Evolutionary conservation across 2,113 vertebrate species (phyloP).

Genomic region (Forbesichthys agassizii): DNA sequence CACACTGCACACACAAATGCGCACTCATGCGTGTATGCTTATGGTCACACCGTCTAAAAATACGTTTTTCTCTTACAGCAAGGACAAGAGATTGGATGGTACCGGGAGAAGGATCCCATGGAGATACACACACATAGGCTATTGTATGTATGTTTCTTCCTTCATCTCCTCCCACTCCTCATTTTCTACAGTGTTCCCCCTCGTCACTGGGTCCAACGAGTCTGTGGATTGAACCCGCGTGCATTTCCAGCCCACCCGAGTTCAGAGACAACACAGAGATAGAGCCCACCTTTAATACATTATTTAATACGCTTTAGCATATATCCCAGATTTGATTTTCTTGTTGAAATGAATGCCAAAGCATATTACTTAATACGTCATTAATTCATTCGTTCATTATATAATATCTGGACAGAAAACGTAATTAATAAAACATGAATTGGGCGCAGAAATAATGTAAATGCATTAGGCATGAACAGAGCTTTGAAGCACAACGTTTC

Average conservation of each 20-base stretch:
- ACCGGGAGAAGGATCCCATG: constrained; percentile 70
- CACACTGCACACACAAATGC: constrained; percentile 5
- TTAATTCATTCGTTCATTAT: neutral
- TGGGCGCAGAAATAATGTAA: constrained; percentile 45
- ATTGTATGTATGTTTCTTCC: constrained; percentile 50
- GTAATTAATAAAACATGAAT: constrained; percentile 61
- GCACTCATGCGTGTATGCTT: constrained; percentile 13
- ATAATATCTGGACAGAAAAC: constrained; percentile 40
- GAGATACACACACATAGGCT: constrained; percentile 38
- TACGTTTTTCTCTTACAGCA: constrained; percentile 23
- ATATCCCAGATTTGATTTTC: neutral
- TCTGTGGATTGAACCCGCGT: constrained; percentile 62
- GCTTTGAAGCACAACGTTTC: constrained; percentile 18
- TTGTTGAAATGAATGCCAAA: neutral
- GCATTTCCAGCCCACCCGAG: constrained; percentile 65
- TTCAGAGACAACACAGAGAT: constrained; percentile 56
- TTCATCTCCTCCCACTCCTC: constrained; percentile 68
- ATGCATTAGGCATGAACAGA: constrained; percentile 23
- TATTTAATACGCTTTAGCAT: constrained; percentile 43
- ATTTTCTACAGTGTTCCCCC: constrained; percentile 51
- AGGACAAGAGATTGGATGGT: constrained; percentile 72
- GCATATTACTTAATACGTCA: too few species aligned
- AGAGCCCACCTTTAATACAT: constrained; percentile 45
- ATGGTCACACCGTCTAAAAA: constrained; percentile 26
- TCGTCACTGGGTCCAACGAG: constrained; percentile 47